A percentile compares a stretch with the other conserved stretches of the same genome.
Evolutionary conservation across 2,113 vertebrate genomes (phyloP).

Genomic region (Aphyosemion australe): DNA sequence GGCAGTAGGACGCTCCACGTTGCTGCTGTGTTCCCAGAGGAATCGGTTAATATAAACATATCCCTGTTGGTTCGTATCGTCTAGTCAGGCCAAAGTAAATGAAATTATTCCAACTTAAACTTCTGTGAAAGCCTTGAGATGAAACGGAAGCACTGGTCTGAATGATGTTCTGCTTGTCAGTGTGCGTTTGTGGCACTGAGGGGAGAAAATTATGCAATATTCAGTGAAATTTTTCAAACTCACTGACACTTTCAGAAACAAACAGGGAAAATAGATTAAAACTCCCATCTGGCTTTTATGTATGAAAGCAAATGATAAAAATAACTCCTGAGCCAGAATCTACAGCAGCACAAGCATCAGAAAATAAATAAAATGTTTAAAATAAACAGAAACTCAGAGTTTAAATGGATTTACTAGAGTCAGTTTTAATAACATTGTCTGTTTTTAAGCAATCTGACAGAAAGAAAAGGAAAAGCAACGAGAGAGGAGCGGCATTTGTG

Average conservation of each 20-base stretch:
- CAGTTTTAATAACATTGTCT: slow-evolving; percentile 30
- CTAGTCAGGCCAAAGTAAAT: too few species aligned
- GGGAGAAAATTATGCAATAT: slow-evolving; percentile 25
- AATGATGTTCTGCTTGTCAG: not conserved
- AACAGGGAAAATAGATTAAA: slow-evolving; percentile 43
- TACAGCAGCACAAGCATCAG: not conserved
- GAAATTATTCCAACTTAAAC: too few species aligned
- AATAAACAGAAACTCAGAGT: slow-evolving; percentile 25
- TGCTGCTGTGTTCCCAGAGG: slow-evolving; percentile 8
- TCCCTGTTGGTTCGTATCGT: too few species aligned
- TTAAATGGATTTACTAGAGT: slow-evolving; percentile 33
- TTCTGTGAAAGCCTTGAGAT: not conserved
- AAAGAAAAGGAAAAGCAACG: not conserved
- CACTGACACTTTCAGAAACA: slow-evolving; percentile 18
- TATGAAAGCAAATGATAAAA: slow-evolving; percentile 39
- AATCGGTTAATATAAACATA: too few species aligned
- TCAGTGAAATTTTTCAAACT: slow-evolving; percentile 11
- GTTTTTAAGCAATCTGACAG: not conserved
- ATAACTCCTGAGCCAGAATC: not conserved
- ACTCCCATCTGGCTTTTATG: slow-evolving; percentile 53
- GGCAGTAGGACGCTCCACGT: slow-evolving; percentile 1
- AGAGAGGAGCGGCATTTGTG: slow-evolving; percentile 7
- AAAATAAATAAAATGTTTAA: slow-evolving; percentile 11
- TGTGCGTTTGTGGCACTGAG: slow-evolving; percentile 14
- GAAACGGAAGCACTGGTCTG: not conserved